These are phyloP conservation scores for Formicarius rufipectus DNA, from an alignment of 2,113 vertebrate species.

Conservation along the genomic window DNA sequence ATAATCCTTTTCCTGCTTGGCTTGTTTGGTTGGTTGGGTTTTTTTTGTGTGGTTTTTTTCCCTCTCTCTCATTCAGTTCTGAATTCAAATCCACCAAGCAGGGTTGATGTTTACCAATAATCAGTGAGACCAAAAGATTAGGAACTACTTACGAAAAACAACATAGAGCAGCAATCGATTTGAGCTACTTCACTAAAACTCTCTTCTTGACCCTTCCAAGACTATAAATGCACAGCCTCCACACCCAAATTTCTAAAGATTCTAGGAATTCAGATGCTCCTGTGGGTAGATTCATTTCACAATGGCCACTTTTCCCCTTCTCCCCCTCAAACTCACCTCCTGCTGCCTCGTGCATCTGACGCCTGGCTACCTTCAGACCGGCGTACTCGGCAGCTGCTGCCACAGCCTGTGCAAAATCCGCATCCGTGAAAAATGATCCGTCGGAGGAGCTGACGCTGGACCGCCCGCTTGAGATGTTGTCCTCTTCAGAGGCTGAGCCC, in stretches of 20 bases:
- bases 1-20: neutral
- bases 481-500: slow-evolving; percentile 97
- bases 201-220: neutral
- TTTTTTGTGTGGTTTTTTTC: neutral
- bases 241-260: neutral
- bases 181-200: neutral
- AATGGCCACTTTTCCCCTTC: neutral
- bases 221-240: neutral
- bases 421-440: slow-evolving; percentile 98
- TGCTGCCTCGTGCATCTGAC: slow-evolving; percentile 84
- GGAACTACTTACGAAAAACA: neutral
- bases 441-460: slow-evolving; percentile 97
- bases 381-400: slow-evolving; percentile 94
- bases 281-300: neutral
- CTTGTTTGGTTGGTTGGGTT: too few species aligned
- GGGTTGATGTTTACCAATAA: neutral
- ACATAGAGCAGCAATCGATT: neutral
- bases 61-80: neutral
- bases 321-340: slow-evolving; percentile 52
- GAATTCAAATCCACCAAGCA: neutral
- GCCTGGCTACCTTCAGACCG: slow-evolving; percentile 88
- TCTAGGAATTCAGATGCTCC: neutral
- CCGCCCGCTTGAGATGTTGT: slow-evolving; percentile 94
- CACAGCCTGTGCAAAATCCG: slow-evolving; percentile 96
- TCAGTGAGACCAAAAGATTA: neutral